Evolutionary conservation across 2,113 vertebrate species (phyloP), one percentile per base, ranked within the genome.

Genomic region (Chrysochloris asiatica): DNA sequence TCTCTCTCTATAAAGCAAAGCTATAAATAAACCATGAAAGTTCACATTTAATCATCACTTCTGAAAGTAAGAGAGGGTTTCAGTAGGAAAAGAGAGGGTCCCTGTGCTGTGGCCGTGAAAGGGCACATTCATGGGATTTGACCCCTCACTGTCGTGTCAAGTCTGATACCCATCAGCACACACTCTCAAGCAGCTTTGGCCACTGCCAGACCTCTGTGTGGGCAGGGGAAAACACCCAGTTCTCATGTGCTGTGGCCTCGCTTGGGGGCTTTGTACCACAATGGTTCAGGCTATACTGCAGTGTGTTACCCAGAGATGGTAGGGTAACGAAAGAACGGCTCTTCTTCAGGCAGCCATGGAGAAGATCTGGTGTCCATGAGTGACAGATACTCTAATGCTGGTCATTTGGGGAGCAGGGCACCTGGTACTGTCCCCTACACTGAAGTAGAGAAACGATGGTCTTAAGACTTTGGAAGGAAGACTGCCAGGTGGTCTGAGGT

Each of bases 1-100:
- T 96, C 93, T 97, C 94, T 96, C 94, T 88, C 95, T 97, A 97
- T 97, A 97, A 97, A 96, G 95, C 97, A 96, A 67, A 2, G 95
- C 98, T 98, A 98, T 98, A 98, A 98, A 98, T 98, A 98, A 97
- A 95, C 93, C 95, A 96, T 96, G 95, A 97, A 98, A 97, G 97
- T 98, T 97, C 98, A 56, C 97, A 97, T 97, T 98, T 97, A 96
- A 97, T 97, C 93, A 92, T 96, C 33, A 26, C 97, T 98, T 98
- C 96, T 97, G 96, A 98, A 98, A 97, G 97, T 95, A 92, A 98
- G 97, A 86, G 92, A 97, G 97, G 97, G 96, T 97, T 97, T 95
- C 97, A 96, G 89, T 48, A 93, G 96, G 98, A 83, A 96, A 96
- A 97, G 97, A 98, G 93, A 96, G 96, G 97, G 95, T 95, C 97